Base-by-base conservation (phyloP, 2,888 invertebrate species). In the Venustoraphidia nigricollis region DNA sequence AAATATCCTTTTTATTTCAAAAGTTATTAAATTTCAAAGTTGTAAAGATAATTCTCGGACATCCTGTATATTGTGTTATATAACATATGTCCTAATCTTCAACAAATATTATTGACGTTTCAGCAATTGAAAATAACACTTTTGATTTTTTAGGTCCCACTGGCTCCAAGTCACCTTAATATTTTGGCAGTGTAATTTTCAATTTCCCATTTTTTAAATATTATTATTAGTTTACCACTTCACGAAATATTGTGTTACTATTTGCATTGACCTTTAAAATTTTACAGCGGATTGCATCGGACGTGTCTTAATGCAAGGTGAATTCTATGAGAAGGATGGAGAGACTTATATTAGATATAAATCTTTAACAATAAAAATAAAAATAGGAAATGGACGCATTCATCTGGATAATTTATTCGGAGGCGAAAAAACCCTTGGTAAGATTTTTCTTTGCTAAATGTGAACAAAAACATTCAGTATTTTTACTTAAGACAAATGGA, bases 361-460 rank as follows among this genome's bases (percentile, higher is more conserved):
- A 11, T 64, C 66, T 1, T 65, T 73, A 47, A 60, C 64, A 2
- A 56, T 77, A 48, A 71, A 70, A 55, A 62, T 69, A 8, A 61
- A 64, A 41, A 61, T 75, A 9, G 69, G 68, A 27, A 66, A 67
- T 40, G 75, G 73, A 17, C 56, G 60, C 10, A 60, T 75, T 0
- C 57, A 63, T 8, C 57, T 77, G 27, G 70, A 69, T 10, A 75
- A 75, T 59, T 58, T 76, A 6, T 76, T 75, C 55, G 67, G 68
- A 46, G 73, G 72, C 11, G 74, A 76, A 53, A 70, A 68, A 55
- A 60, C 68, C 3, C 61, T 76, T 50, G 70, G 75, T 66, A 58
- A 63, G 61, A 38, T 38, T 27, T 27, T 27, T 27, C 27, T 27
- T 27, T 6, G 27, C 27, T 27, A 27, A 3, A 27, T 27, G 27